Percentiles rank a stretch among this genome's conserved stretches.
These are phyloP conservation scores for Monarcha castaneiventris DNA, from an alignment of 2,113 vertebrate genomes.

Conservation along the genomic window DNA sequence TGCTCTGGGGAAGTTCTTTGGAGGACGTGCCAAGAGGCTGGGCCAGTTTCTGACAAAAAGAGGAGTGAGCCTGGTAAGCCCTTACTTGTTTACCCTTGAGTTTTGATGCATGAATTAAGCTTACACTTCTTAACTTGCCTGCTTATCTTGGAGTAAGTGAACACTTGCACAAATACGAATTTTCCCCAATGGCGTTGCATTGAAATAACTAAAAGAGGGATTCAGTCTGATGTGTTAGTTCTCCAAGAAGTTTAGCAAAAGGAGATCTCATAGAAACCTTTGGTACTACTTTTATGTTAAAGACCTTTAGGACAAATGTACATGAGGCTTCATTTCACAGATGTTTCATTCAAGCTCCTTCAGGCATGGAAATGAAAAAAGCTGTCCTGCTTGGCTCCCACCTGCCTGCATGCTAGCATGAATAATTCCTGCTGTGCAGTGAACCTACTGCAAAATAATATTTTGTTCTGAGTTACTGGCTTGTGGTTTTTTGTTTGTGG, in stretches of 20 bases:
- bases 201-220: background rate
- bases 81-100: background rate
- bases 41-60: slow-evolving; percentile 92
- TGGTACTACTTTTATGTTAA: background rate
- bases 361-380: background rate
- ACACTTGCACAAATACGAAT: background rate
- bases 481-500: background rate
- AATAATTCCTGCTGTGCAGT: background rate
- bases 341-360: background rate
- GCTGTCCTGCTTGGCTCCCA: background rate
- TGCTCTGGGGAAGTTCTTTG: slow-evolving; percentile 97
- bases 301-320: background rate
- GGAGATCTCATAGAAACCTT: background rate
- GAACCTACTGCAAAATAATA: background rate
- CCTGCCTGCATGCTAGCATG: background rate
- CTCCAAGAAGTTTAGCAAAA: background rate
- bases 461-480: background rate
- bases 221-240: background rate
- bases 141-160: background rate
- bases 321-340: background rate
- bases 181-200: background rate
- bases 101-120: background rate
- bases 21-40: slow-evolving; percentile 92
- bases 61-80: slow-evolving; percentile 87
- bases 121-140: background rate